Evolutionary conservation across 2,888 invertebrate species (phyloP).

Genomic region (Nomada fucata): DNA sequence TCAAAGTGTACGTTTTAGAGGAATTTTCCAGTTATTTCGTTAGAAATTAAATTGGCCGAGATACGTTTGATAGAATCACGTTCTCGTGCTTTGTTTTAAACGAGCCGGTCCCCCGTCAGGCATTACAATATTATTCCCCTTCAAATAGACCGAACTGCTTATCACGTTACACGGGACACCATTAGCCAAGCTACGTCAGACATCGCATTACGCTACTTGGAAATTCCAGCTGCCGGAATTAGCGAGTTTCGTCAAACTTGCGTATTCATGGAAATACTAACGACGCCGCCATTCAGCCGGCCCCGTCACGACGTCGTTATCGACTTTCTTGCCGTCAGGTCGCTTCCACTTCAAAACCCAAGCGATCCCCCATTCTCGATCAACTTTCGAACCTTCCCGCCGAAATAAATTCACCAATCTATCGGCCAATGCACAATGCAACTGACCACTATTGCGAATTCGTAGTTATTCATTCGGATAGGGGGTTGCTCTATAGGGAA

Average conservation of each 20-base stretch:
- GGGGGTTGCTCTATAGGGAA: neutral
- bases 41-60: no score
- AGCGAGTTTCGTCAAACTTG: conserved; percentile 50
- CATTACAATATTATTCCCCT: neutral
- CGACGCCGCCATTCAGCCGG: conserved; percentile 42
- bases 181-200: conserved; percentile 30
- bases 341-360: neutral
- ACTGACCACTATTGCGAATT: neutral
- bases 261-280: conserved; percentile 54
- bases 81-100: neutral
- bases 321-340: conserved; percentile 15
- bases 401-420: neutral
- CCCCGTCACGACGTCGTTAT: conserved; percentile 36
- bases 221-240: conserved; percentile 41
- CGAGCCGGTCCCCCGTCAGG: neutral
- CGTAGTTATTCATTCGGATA: neutral
- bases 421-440: neutral
- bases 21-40: no score
- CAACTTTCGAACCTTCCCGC: conserved; percentile 1
- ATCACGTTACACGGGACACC: conserved; percentile 15
- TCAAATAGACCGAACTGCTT: neutral
- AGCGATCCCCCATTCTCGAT: neutral
- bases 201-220: conserved; percentile 19
- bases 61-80: no score
- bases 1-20: no score